A percentile compares a stretch with the other conserved stretches of the same genome.
Conservation (phyloP, 2,888 invertebrate genomes). For the Ormyrus pomaceus region DNA sequence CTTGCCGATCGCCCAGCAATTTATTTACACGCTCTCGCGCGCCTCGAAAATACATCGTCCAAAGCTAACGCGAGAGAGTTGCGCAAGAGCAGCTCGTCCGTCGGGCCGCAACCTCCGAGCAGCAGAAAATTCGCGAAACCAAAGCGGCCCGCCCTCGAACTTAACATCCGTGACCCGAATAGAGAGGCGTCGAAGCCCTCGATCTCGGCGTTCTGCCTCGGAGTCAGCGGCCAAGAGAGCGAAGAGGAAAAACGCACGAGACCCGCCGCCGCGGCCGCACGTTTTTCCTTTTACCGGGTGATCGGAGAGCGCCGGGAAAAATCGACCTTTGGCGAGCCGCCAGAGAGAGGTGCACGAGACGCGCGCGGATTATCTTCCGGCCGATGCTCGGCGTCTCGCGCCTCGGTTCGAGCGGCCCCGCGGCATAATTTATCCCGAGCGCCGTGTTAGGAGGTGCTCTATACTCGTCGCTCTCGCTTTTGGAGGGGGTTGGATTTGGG, state of each 20-base stretch:
- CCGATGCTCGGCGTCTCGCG: neutral
- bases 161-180: conserved; percentile 15
- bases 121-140: neutral
- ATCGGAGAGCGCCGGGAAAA: conserved; percentile 8
- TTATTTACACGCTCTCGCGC: too few species aligned
- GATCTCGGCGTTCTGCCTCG: neutral
- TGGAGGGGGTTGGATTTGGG: too few species aligned
- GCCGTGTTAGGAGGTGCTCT: too few species aligned
- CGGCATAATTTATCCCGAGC: too few species aligned
- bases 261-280: neutral
- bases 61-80: too few species aligned
- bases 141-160: neutral
- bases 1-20: too few species aligned
- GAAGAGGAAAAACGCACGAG: neutral
- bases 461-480: too few species aligned
- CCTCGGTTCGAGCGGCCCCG: too few species aligned
- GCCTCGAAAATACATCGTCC: too few species aligned
- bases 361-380: conserved; percentile 14
- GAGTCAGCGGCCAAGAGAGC: neutral
- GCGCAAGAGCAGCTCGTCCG: too few species aligned
- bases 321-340: conserved; percentile 38
- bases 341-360: neutral
- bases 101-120: too few species aligned
- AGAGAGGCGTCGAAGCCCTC: neutral
- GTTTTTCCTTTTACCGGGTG: neutral